A percentile compares a stretch with the other conserved stretches of the same genome.
These are phyloP conservation scores for Protonemura montana DNA, from an alignment of 2,888 invertebrate species.

Conservation along the genomic window DNA sequence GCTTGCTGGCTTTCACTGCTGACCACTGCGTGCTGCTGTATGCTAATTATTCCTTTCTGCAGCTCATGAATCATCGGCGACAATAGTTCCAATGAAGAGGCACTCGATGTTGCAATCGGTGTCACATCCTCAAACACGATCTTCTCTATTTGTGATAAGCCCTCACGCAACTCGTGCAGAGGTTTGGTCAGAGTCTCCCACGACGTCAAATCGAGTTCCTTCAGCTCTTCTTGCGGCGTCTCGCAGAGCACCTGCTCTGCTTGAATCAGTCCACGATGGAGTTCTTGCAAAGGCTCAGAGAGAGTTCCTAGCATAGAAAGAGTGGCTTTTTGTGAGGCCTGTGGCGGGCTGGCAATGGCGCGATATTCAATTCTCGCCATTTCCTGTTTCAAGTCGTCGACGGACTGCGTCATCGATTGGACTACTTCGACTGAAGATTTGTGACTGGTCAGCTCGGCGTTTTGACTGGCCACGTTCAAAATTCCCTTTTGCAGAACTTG, in stretches of 20 bases:
- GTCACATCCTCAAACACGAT: constrained; percentile 7
- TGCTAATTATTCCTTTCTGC: constrained; percentile 55
- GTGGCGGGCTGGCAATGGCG: constrained; percentile 2
- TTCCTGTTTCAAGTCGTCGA: constrained; percentile 41
- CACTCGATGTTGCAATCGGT: background rate
- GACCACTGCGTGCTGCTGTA: constrained; percentile 54
- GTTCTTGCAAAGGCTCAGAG: constrained; percentile 58
- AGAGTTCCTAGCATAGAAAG: constrained; percentile 56
- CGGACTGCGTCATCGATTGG: constrained; percentile 33
- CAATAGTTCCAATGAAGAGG: constrained; percentile 27
- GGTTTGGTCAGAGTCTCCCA: constrained; percentile 51
- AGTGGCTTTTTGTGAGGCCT: constrained; percentile 7
- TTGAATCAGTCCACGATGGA: constrained; percentile 58
- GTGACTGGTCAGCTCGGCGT: background rate
- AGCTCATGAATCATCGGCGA: constrained; percentile 55
- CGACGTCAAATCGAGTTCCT: constrained; percentile 43
- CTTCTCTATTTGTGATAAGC: constrained; percentile 23
- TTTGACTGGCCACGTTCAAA: background rate
- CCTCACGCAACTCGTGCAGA: constrained; percentile 43
- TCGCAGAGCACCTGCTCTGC: constrained; percentile 47
- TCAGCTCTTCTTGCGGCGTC: constrained; percentile 35
- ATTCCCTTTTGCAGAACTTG: constrained; percentile 45
- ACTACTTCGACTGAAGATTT: constrained; percentile 34
- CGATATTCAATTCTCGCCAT: constrained; percentile 39
- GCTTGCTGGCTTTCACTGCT: background rate